Evolutionary conservation across 1,140 invertebrate genomes (phyloP), one percentile per base, ranked within the genome.

Genomic region (Lepidurus apus): DNA sequence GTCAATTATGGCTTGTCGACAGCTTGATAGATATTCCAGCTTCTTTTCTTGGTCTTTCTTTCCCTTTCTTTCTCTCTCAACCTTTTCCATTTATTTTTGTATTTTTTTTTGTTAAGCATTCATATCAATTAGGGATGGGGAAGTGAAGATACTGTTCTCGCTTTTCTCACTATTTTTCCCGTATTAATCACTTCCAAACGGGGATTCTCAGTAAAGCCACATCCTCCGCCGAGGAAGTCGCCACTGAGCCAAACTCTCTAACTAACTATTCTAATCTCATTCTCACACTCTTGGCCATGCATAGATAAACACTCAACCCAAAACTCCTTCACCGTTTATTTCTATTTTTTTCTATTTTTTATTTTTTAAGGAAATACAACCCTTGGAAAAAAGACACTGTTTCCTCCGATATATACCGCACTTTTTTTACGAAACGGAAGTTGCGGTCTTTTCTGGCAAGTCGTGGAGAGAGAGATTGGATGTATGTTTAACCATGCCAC

Each of bases 241-340:
- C 53, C 13, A 21, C 53, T 17, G 1, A n/a, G 53, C 53, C 0
- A 65, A n/a, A n/a, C 21, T 65, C 47, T 13, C 53, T 21, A 65
- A 65, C 53, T 65, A 65, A 65, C 53, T 65, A 65, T 65, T 65
- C 53, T 65, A 65, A 65, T 65, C 53, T 7, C 53, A 65, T 65
- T 65, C 53, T 65, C 53, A 65, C 53, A 65, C 53, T 65, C 53
- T 65, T 65, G 53, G 53, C 53, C 53, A 65, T 65, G 53, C 53
- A 17, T 17, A 65, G 53, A 65, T 65, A 65, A 65, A 65, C 53
- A 65, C 13, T 65, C 8, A 21, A 65, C 17, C 17, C 17, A 21
- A 65, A 7, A n/a, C 21, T 65, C 9, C 13, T 65, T 65, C 21
- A 7, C 6, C 6, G 9, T 11, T 65, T 17, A 21, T 65, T 65